Evolutionary conservation across 2,888 invertebrate genomes (phyloP).

Genomic region (Fragum sueziense): DNA sequence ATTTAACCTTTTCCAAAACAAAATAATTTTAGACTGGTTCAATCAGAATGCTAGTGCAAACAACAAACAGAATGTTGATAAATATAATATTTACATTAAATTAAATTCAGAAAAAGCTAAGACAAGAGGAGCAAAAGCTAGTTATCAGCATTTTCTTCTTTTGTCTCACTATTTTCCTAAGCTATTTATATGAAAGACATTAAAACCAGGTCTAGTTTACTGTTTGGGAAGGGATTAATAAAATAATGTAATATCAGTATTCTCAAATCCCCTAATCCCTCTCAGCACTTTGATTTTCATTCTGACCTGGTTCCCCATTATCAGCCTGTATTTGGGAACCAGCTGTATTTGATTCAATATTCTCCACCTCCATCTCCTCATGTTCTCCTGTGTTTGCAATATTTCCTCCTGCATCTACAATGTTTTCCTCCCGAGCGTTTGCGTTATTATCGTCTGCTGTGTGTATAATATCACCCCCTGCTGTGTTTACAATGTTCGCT

Average conservation of each 20-base stretch:
- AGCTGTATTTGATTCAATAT: constrained; percentile 11
- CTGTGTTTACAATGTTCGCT: too few species aligned
- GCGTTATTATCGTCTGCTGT: too few species aligned
- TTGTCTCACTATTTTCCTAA: too few species aligned
- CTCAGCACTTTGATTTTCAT: neutral
- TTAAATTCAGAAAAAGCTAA: too few species aligned
- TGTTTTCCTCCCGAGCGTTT: neutral
- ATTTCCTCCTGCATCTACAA: neutral
- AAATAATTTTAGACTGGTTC: neutral
- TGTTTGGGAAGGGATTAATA: too few species aligned
- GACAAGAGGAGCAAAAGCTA: too few species aligned
- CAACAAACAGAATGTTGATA: neutral
- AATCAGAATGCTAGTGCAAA: neutral
- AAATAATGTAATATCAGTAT: neutral
- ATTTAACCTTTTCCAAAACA: neutral
- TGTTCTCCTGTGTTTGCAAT: neutral
- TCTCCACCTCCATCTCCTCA: constrained; percentile 39
- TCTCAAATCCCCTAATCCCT: too few species aligned
- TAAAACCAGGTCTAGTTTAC: too few species aligned
- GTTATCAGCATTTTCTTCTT: too few species aligned
- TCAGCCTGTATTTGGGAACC: neutral
- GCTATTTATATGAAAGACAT: too few species aligned
- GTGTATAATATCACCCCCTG: too few species aligned
- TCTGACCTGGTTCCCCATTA: neutral
- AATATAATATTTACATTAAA: too few species aligned